A percentile compares a stretch with the other conserved stretches of the same genome.
Evolutionary conservation across 2,888 invertebrate species (phyloP).

Genomic region (Eulithis prunata): DNA sequence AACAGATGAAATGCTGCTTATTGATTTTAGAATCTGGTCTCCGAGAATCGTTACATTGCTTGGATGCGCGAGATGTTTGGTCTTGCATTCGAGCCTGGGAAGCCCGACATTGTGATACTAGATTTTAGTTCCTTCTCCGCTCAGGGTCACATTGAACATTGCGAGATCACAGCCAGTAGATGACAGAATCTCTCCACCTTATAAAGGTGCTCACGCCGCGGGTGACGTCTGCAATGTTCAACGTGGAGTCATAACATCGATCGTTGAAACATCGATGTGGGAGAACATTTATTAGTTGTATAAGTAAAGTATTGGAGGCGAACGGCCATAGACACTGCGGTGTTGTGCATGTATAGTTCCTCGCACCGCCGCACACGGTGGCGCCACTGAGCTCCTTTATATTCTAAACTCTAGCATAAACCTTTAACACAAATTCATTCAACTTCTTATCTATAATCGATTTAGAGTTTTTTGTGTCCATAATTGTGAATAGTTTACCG

Average conservation of each 20-base stretch:
- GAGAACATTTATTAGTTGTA: conserved; percentile 78
- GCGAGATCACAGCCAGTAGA: conserved; percentile 50
- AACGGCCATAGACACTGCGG: conserved; percentile 80
- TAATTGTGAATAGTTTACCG: conserved; percentile 72
- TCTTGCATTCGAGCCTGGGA: conserved; percentile 73
- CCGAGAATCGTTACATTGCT: conserved; percentile 42
- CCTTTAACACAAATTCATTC: conserved; percentile 77
- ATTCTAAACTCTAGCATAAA: conserved; percentile 83
- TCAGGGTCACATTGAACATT: conserved; percentile 66
- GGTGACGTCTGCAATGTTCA: conserved; percentile 58
- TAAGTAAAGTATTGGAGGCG: conserved; percentile 80
- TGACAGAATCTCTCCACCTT: conserved; percentile 65
- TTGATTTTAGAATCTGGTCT: conserved; percentile 33
- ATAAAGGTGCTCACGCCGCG: conserved; percentile 54
- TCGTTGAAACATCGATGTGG: conserved; percentile 75
- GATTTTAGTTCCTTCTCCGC: conserved; percentile 82
- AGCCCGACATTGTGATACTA: conserved; percentile 84
- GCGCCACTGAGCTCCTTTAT: conserved; percentile 79
- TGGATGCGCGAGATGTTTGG: conserved; percentile 60
- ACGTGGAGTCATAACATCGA: conserved; percentile 59
- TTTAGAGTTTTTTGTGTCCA: conserved; percentile 71
- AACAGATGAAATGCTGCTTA: conserved; percentile 13
- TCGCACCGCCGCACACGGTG: conserved; percentile 80
- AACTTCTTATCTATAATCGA: conserved; percentile 72
- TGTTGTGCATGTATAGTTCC: conserved; percentile 84